A percentile compares a stretch with the other conserved stretches of the same genome.
Evolutionary conservation across 2,113 vertebrate species (phyloP).

Genomic region (Craseonycteris thonglongyai): DNA sequence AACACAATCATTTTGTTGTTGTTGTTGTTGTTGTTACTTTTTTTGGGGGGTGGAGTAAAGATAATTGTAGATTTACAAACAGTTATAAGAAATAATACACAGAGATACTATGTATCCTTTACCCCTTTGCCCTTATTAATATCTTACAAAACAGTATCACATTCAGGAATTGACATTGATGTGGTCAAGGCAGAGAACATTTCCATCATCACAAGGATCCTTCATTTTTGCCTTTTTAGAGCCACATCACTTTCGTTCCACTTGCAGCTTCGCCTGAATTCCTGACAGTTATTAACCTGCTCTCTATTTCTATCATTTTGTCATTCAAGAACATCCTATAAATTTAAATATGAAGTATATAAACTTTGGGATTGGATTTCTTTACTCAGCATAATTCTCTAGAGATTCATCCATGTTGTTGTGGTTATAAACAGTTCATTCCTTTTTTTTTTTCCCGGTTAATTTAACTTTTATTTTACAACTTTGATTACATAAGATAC

Average conservation of each 20-base stretch:
- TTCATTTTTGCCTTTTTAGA: not conserved
- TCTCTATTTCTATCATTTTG: not conserved
- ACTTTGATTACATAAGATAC: no score
- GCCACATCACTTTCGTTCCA: not conserved
- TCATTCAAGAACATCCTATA: not conserved
- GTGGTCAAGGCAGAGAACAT: not conserved
- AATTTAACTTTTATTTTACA: no score
- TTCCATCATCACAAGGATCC: not conserved
- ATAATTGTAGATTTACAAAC: not conserved
- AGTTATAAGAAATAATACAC: not conserved
- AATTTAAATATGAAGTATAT: not conserved
- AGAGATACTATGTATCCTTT: not conserved
- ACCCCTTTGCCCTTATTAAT: not conserved
- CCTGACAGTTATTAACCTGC: not conserved
- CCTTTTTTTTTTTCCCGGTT: no score
- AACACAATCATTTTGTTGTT: not conserved
- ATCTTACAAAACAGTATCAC: not conserved
- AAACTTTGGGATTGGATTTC: not conserved
- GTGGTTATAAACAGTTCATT: not conserved
- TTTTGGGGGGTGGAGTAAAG: not conserved
- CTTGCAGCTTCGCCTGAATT: not conserved
- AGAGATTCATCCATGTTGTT: not conserved
- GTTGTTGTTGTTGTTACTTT: no score
- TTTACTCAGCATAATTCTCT: not conserved
- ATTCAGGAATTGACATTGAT: not conserved